These are phyloP conservation scores for Esperia sulphurella DNA, from an alignment of 2,888 invertebrate genomes.

Conservation along the genomic window DNA sequence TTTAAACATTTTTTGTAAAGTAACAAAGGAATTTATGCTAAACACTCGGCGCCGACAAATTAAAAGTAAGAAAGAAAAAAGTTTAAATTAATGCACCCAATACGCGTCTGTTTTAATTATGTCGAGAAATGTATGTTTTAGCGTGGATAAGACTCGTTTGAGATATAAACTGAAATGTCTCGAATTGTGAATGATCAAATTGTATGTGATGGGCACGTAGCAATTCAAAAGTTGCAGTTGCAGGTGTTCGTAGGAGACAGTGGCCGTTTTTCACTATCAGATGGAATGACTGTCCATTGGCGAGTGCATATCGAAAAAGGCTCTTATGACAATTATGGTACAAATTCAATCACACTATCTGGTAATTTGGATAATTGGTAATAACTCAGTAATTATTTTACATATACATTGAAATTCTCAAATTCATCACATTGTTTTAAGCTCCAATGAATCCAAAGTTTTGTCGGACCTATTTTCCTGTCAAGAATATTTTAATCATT, in stretches of 20 bases:
- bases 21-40: slow-evolving; percentile 73
- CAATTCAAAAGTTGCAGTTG: background rate
- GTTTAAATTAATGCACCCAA: slow-evolving; percentile 74
- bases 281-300: no score
- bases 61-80: slow-evolving; percentile 65
- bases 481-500: no score
- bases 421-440: no score
- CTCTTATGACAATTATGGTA: no score
- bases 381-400: no score
- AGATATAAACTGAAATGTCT: background rate
- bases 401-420: no score
- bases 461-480: no score
- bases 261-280: slow-evolving; percentile 4
- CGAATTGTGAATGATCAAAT: background rate
- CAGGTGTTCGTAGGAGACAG: background rate
- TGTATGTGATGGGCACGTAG: background rate
- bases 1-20: slow-evolving; percentile 44
- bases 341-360: no score
- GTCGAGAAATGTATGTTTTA: slow-evolving; percentile 21
- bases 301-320: no score
- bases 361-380: no score
- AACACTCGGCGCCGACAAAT: slow-evolving; percentile 69
- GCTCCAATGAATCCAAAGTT: no score
- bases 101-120: slow-evolving; percentile 71
- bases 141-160: slow-evolving; percentile 30